A percentile compares a stretch with the other conserved stretches of the same genome.
phyloP scores from a whole-genome alignment of 1,140 invertebrate species.

The Delia radicum region DNA sequence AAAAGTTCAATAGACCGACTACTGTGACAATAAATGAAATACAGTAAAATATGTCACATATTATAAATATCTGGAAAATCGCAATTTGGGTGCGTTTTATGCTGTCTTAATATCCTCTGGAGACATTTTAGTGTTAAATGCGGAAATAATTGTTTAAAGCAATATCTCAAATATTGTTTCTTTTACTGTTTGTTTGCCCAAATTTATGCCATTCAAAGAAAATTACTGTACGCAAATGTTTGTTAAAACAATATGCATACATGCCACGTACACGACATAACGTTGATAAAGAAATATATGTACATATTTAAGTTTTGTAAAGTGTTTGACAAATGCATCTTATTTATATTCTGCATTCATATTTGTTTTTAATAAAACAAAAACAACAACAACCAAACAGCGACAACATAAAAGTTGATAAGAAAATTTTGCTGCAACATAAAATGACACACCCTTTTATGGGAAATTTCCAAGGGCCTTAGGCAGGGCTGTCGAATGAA shows the following conservation, averaged over 20 bases:
- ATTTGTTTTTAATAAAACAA: not conserved
- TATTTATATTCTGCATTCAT: not conserved
- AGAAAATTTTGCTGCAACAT: not conserved
- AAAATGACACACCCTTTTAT: not conserved
- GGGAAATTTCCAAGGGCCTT: not conserved
- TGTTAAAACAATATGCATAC: not conserved
- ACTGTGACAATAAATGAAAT: not conserved
- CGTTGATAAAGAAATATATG: not conserved
- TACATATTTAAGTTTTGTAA: not conserved
- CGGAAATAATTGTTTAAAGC: too few relatives aligned
- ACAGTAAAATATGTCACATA: too few relatives aligned
- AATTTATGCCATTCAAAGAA: not conserved
- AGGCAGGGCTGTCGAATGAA: too few relatives aligned
- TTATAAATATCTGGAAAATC: too few relatives aligned
- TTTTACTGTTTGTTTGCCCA: not conserved
- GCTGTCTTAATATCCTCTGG: too few relatives aligned
- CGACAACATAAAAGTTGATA: not conserved
- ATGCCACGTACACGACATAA: not conserved
- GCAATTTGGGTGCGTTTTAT: too few relatives aligned
- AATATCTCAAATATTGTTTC: too few relatives aligned
- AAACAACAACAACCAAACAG: not conserved
- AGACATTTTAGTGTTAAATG: too few relatives aligned
- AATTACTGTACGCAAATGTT: not conserved
- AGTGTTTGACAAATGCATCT: not conserved
- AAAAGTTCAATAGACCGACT: not conserved